phyloP scores from a whole-genome alignment of 1,140 invertebrate genomes.

The Oscheius sp. region DNA sequence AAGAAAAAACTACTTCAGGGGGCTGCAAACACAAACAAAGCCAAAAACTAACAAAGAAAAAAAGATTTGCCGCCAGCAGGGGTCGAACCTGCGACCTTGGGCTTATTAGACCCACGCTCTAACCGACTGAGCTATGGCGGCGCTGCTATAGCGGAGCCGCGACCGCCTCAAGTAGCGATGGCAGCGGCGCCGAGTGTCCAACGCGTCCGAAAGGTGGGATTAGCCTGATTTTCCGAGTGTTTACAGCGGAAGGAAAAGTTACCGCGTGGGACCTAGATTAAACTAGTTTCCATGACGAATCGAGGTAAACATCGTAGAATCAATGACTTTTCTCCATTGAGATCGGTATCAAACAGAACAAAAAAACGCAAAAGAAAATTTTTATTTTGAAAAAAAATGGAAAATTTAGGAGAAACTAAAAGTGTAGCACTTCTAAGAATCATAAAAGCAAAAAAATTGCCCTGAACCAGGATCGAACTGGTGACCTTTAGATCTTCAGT shows the following conservation, averaged over 20 bases:
- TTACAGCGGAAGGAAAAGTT: neutral
- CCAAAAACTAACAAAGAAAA: too few relatives aligned
- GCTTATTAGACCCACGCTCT: constrained; percentile 62
- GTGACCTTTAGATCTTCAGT: constrained; percentile 59
- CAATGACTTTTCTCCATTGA: too few relatives aligned
- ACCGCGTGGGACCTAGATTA: neutral
- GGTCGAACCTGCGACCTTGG: constrained; percentile 61
- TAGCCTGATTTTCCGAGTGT: neutral
- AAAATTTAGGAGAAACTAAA: too few relatives aligned
- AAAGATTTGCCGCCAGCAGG: constrained; percentile 54
- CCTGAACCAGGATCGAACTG: constrained; percentile 51
- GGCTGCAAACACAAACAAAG: too few relatives aligned
- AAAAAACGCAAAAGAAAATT: too few relatives aligned
- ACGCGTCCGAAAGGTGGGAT: neutral
- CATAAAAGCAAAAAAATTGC: too few relatives aligned
- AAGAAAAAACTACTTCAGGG: too few relatives aligned
- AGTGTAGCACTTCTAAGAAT: too few relatives aligned
- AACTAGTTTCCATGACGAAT: neutral
- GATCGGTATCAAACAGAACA: too few relatives aligned
- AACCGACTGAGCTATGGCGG: constrained; percentile 61
- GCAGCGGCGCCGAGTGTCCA: neutral
- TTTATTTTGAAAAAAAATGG: too few relatives aligned
- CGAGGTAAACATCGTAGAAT: too few relatives aligned
- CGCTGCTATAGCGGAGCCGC: constrained; percentile 1
- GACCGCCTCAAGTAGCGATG: neutral